A percentile compares a stretch with the other conserved stretches of the same genome.
phyloP scores from a whole-genome alignment of 1,140 invertebrate species.

The Bombus superbus region DNA sequence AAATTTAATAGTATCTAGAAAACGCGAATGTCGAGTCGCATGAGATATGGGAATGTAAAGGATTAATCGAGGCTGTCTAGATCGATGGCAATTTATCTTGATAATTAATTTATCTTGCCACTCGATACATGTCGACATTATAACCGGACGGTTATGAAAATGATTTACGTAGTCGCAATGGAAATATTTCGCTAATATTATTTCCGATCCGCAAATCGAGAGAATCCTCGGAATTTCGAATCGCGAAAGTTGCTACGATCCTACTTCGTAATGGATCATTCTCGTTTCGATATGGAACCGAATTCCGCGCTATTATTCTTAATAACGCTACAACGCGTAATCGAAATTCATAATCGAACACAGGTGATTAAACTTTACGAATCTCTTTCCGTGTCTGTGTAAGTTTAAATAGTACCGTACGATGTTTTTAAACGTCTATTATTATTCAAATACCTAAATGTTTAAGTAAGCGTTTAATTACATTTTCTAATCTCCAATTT shows the following conservation, averaged over 20 bases:
- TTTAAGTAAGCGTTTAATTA: no score
- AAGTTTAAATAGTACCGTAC: no score
- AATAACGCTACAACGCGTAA: not conserved
- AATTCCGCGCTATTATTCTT: not conserved
- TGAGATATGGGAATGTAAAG: constrained; percentile 43
- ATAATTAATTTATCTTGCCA: constrained; percentile 49
- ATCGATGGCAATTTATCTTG: constrained; percentile 52
- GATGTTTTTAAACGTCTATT: no score
- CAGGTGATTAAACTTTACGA: not conserved
- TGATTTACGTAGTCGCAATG: constrained; percentile 46
- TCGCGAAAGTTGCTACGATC: not conserved
- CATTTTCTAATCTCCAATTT: no score
- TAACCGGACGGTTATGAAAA: constrained; percentile 39
- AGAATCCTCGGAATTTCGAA: not conserved
- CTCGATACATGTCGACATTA: constrained; percentile 39
- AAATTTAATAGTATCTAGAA: constrained; percentile 39
- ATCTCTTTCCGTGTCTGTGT: not conserved
- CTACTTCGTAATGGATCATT: not conserved
- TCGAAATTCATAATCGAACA: not conserved
- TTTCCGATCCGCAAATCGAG: not conserved
- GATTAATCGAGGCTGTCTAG: constrained; percentile 47
- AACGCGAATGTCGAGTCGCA: constrained; percentile 39
- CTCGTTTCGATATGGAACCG: not conserved
- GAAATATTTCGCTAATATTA: constrained; percentile 44
- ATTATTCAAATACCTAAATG: no score